These are phyloP conservation scores for Kryptolebias marmoratus DNA, from an alignment of 2,113 vertebrate genomes.

Conservation along the genomic window DNA sequence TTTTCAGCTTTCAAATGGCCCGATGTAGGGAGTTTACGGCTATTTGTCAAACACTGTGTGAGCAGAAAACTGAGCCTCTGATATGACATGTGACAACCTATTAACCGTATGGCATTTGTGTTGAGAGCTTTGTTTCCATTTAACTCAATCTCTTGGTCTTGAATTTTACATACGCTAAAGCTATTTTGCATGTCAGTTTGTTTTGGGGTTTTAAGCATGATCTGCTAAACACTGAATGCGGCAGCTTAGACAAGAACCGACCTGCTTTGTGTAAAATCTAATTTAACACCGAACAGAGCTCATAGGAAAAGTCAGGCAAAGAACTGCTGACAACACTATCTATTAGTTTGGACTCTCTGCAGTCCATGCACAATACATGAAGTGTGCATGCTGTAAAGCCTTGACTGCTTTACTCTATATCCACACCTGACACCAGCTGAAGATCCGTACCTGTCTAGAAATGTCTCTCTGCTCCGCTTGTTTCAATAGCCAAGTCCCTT, in stretches of 20 bases:
- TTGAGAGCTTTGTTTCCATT: conserved; percentile 55
- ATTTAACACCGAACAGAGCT: conserved; percentile 64
- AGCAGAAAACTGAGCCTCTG: conserved; percentile 47
- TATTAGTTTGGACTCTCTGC: conserved; percentile 55
- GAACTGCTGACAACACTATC: conserved; percentile 74
- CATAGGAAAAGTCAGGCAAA: conserved; percentile 47
- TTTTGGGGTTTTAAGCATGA: conserved; percentile 50
- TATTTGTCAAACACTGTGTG: conserved; percentile 51
- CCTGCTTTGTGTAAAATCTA: conserved; percentile 53
- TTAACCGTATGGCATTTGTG: conserved; percentile 46
- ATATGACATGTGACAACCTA: conserved; percentile 59
- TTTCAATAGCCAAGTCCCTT: conserved; percentile 72
- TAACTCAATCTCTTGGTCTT: conserved; percentile 18
- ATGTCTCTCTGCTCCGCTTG: conserved; percentile 58
- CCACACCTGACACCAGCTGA: conserved; percentile 69
- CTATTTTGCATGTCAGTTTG: conserved; percentile 48
- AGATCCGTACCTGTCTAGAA: conserved; percentile 77
- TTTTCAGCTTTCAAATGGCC: conserved; percentile 29
- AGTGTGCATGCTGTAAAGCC: conserved; percentile 72
- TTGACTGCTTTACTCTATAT: conserved; percentile 71
- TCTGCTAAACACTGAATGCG: conserved; percentile 47
- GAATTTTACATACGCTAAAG: conserved; percentile 29
- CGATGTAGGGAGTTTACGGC: conserved; percentile 52
- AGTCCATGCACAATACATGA: conserved; percentile 74
- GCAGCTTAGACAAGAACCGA: conserved; percentile 37